Percentiles rank a stretch among this genome's conserved stretches.
phyloP scores from a whole-genome alignment of 2,888 invertebrate genomes.

The Merodon equestris region DNA sequence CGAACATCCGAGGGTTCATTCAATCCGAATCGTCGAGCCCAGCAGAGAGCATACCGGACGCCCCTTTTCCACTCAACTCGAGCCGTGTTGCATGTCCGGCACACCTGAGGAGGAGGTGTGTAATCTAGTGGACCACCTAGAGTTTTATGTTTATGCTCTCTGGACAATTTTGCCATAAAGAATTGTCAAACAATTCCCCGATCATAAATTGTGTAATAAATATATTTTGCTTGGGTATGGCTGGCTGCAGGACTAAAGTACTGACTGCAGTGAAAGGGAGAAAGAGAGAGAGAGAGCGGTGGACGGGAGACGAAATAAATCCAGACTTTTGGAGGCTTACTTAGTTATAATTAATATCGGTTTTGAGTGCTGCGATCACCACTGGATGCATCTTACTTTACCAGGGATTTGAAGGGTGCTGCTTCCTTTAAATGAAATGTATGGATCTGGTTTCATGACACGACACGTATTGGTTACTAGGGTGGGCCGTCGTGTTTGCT shows the following conservation, averaged over 20 bases:
- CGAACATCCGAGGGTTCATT: slow-evolving; percentile 46
- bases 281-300: slow-evolving; percentile 38
- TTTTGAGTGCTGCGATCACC: slow-evolving; percentile 64
- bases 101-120: slow-evolving; percentile 68
- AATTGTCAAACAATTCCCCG: slow-evolving; percentile 71
- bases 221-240: slow-evolving; percentile 58
- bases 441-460: slow-evolving; percentile 58
- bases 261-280: no score
- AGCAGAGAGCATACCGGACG: slow-evolving; percentile 5
- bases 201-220: slow-evolving; percentile 71
- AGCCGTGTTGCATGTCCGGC: slow-evolving; percentile 59
- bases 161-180: slow-evolving; percentile 71
- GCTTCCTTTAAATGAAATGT: slow-evolving; percentile 51
- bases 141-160: slow-evolving; percentile 71
- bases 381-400: slow-evolving; percentile 66
- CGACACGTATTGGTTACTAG: slow-evolving; percentile 28
- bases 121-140: slow-evolving; percentile 70
- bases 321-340: slow-evolving; percentile 69
- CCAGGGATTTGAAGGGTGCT: slow-evolving; percentile 36
- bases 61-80: slow-evolving; percentile 33
- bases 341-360: slow-evolving; percentile 70
- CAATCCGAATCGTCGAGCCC: slow-evolving; percentile 13
- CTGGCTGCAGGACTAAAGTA: slow-evolving; percentile 52
- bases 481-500: slow-evolving; percentile 27
- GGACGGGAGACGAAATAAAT: slow-evolving; percentile 24